These are phyloP conservation scores for Takifugu bimaculatus DNA, from an alignment of 2,113 vertebrate species.

Conservation along the genomic window DNA sequence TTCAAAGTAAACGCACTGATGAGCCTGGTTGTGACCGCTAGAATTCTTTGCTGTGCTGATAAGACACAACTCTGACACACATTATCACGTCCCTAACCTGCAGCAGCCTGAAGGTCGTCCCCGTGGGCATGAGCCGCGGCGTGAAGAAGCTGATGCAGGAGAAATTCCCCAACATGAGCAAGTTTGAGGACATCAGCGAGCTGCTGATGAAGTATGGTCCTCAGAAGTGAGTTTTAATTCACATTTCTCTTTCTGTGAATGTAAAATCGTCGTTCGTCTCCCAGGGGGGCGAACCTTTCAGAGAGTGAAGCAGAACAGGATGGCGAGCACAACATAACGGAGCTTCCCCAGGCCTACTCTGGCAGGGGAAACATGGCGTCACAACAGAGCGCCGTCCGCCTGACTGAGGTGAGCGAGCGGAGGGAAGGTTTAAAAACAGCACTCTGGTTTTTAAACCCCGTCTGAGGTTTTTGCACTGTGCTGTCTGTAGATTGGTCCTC, in stretches of 20 bases:
- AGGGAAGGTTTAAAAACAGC: fast-evolving
- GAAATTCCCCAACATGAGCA: slow-evolving; percentile 89
- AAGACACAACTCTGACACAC: background rate
- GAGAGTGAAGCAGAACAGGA: slow-evolving; percentile 92
- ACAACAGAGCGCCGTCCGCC: slow-evolving; percentile 86
- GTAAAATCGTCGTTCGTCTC: background rate
- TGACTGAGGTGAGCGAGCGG: slow-evolving; percentile 81
- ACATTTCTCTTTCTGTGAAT: too few relatives aligned
- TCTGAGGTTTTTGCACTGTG: background rate
- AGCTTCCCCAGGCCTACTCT: slow-evolving; percentile 82
- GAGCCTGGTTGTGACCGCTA: background rate
- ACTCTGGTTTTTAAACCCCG: background rate
- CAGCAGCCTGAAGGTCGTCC: slow-evolving; percentile 91
- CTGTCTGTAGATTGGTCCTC: slow-evolving; percentile 82
- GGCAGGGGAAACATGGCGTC: slow-evolving; percentile 88
- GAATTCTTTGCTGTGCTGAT: background rate
- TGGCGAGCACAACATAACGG: slow-evolving; percentile 84
- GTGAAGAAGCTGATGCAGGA: slow-evolving; percentile 94
- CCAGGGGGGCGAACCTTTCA: slow-evolving; percentile 83
- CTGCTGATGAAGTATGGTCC: slow-evolving; percentile 84
- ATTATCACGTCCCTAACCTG: background rate
- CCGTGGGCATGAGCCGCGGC: slow-evolving; percentile 87
- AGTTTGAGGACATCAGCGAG: slow-evolving; percentile 90
- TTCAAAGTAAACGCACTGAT: slow-evolving; percentile 84
- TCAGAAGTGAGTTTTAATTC: background rate